Evolutionary conservation across 2,797 vertebrate genomes (phyloP), one percentile per base, ranked within the genome.

Genomic region (Chloroceryle amazona): DNA sequence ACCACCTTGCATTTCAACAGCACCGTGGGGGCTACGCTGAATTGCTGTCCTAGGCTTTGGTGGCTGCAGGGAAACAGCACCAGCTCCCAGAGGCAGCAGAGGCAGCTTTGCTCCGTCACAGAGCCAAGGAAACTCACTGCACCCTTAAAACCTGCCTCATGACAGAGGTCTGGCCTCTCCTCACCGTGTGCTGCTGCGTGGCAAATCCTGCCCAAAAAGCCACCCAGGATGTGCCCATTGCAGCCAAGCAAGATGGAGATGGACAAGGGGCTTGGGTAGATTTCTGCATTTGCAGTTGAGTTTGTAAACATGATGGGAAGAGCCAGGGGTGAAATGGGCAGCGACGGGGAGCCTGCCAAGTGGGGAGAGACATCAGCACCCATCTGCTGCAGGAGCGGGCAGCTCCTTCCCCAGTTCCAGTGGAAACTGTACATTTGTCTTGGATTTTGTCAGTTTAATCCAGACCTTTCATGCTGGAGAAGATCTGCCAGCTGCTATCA

Each of bases 401-500:
- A 71, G 46, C 33, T 61, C 44, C 51, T 81, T 62, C 73, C 74
- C 60, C 42, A 68, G 47, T 49, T 42, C 65, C 74, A 55, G 47
- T 10, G 41, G 44, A 67, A 96, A 83, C 25, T 0, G 22, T 41
- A 31, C 16, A 28, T 81, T 72, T 47, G 19, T 61, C 67, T 90
- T 13, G 31, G 73, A 35, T 68, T 90, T 78, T 68, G 41, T 49
- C 81, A 72, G 58, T 67, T 91, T 76, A 90, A 96, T 86, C 73
- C 84, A 89, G 55, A 71, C 44, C 63, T 95, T 95, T 93, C 76
- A 55, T 10, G 10, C 15, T 58, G 63, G 85, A 96, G 90, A 76
- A 63, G 89, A 90, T 94, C 81, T 86, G 82, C 73, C 78, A 94
- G 86, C 83, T 90, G 57, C 70, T 91, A 89, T 75, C 63, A 65